Evolutionary conservation across 2,888 invertebrate species (phyloP).

Genomic region (Cantharis lateralis): DNA sequence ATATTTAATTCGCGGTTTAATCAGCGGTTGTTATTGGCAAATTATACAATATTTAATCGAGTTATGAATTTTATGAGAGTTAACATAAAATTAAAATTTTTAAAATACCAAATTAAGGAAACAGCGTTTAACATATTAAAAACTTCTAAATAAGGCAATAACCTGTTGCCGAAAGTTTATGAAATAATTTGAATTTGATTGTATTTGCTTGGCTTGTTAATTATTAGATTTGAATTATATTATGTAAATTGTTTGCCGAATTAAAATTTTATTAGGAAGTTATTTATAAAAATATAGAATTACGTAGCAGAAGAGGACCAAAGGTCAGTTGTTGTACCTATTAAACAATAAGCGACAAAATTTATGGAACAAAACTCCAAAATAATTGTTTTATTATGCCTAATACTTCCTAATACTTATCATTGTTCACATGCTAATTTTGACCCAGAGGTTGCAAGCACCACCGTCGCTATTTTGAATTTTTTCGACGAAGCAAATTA

Average conservation of each 20-base stretch:
- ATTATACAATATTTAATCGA: too few species aligned
- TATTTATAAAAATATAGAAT: neutral
- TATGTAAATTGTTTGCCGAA: neutral
- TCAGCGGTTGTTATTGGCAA: too few species aligned
- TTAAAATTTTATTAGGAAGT: neutral
- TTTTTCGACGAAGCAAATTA: constrained; percentile 3
- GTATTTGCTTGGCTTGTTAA: neutral
- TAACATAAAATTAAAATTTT: too few species aligned
- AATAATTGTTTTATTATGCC: constrained; percentile 33
- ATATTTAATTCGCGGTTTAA: too few species aligned
- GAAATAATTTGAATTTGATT: neutral
- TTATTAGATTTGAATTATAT: neutral
- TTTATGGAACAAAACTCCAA: constrained; percentile 27
- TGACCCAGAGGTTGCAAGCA: constrained; percentile 17
- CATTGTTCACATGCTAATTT: constrained; percentile 26
- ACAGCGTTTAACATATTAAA: too few species aligned
- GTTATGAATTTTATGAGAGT: too few species aligned
- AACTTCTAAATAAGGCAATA: neutral
- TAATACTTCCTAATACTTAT: constrained; percentile 29
- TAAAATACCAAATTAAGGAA: too few species aligned
- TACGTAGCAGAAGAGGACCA: neutral
- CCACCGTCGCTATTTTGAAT: constrained; percentile 16
- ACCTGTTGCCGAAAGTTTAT: neutral
- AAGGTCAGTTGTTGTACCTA: constrained; percentile 26
- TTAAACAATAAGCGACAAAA: constrained; percentile 30